A percentile compares a stretch with the other conserved stretches of the same genome.
Conservation (phyloP, 2,113 vertebrate genomes). For the Tragelaphus strepsiceros region DNA sequence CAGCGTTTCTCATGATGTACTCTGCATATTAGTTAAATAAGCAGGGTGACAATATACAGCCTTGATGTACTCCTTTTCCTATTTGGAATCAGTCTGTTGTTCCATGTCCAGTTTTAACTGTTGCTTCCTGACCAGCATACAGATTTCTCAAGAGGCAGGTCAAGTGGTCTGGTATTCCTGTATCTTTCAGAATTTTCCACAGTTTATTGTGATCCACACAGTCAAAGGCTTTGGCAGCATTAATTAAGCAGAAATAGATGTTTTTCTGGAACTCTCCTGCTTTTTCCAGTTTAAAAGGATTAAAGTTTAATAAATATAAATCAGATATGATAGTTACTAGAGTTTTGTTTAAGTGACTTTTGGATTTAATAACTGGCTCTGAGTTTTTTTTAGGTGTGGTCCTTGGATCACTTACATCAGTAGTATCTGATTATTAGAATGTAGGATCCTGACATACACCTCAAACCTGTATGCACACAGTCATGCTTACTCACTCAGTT, state of each 20-base stretch:
- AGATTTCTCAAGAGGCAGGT: background rate
- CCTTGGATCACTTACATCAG: background rate
- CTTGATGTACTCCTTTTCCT: background rate
- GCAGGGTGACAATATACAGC: background rate
- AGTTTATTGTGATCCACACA: background rate
- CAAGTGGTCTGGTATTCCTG: background rate
- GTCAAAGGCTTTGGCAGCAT: background rate
- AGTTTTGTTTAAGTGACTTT: background rate
- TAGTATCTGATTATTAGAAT: background rate
- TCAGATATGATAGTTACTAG: background rate
- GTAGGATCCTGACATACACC: background rate
- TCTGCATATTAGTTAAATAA: background rate
- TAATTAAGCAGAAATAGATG: background rate
- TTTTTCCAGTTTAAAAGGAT: background rate
- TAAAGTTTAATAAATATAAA: background rate
- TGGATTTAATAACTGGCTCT: background rate
- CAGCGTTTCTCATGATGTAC: background rate
- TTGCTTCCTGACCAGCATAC: background rate
- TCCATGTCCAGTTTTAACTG: background rate
- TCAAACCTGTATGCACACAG: background rate
- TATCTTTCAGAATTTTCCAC: background rate
- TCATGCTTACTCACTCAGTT: background rate
- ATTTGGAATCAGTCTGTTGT: background rate
- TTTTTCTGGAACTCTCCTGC: background rate
- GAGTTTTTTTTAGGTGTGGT: background rate